Percentiles rank a stretch among this genome's conserved stretches.
These are phyloP conservation scores for Stichopus horrens DNA, from an alignment of 53 echinoderm and acorn worm genomes.

Conservation along the genomic window DNA sequence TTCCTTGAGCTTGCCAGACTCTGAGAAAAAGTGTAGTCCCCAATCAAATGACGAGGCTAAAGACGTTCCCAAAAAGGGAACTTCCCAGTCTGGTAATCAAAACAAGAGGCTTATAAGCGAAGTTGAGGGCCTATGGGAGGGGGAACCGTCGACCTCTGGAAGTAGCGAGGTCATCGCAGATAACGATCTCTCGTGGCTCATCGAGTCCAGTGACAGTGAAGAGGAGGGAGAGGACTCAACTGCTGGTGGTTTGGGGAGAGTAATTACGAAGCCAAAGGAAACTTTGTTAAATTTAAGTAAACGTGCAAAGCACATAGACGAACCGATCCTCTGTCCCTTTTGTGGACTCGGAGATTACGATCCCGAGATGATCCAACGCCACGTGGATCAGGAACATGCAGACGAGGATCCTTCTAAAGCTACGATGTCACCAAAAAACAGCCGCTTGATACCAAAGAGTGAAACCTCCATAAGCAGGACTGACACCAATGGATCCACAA, in stretches of 20 bases:
- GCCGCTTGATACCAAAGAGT: neutral
- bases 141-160: neutral
- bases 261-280: constrained; percentile 45
- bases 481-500: neutral
- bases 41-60: constrained; percentile 40
- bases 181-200: neutral
- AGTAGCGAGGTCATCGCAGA: neutral
- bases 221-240: neutral
- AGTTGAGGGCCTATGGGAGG: constrained; percentile 33
- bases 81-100: neutral
- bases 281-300: constrained; percentile 76
- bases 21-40: constrained; percentile 26
- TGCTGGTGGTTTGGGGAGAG: neutral
- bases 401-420: constrained; percentile 19
- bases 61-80: neutral
- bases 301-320: constrained; percentile 61
- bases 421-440: neutral
- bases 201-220: neutral
- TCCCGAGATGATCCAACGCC: constrained; percentile 55
- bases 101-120: constrained; percentile 7
- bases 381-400: constrained; percentile 70
- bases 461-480: neutral
- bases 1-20: neutral
- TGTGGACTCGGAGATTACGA: constrained; percentile 84
- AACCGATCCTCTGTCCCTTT: constrained; percentile 68